Evolutionary conservation across 2,888 invertebrate genomes (phyloP).

Genomic region (Drosophila lacicola): DNA sequence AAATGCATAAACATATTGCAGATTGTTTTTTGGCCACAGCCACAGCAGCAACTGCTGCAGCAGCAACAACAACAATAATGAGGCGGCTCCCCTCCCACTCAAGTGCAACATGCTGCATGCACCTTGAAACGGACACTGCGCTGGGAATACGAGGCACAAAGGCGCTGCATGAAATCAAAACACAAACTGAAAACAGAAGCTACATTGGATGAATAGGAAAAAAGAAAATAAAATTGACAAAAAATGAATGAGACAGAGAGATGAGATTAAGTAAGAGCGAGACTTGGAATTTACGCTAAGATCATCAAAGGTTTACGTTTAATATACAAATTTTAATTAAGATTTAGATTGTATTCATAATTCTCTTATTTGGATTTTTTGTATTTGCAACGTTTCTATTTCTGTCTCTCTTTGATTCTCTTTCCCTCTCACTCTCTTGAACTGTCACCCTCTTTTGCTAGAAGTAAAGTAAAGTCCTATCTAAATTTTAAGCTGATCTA

Average conservation of each 20-base stretch:
- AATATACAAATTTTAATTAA: neutral
- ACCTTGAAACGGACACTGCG: neutral
- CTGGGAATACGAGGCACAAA: neutral
- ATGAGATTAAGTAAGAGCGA: neutral
- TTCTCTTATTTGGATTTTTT: no score
- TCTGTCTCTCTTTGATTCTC: no score
- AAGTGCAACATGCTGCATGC: slow-evolving; percentile 6
- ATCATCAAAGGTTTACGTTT: neutral
- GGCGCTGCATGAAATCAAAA: slow-evolving; percentile 12
- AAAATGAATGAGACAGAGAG: neutral
- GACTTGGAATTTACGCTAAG: neutral
- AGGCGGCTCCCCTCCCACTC: slow-evolving; percentile 14
- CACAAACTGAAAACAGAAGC: slow-evolving; percentile 12
- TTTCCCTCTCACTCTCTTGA: no score
- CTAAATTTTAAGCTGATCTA: no score
- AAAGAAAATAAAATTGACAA: neutral
- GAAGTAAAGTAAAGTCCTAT: no score
- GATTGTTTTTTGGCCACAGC: slow-evolving; percentile 39
- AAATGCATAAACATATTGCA: slow-evolving; percentile 74
- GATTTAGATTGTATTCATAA: no score
- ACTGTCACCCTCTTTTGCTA: no score
- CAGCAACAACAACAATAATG: slow-evolving; percentile 21
- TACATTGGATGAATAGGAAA: neutral
- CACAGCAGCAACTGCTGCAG: slow-evolving; percentile 1
- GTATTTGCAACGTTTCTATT: no score